Evolutionary conservation across 2,113 vertebrate genomes (phyloP).

Genomic region (Pelecanus crispus): DNA sequence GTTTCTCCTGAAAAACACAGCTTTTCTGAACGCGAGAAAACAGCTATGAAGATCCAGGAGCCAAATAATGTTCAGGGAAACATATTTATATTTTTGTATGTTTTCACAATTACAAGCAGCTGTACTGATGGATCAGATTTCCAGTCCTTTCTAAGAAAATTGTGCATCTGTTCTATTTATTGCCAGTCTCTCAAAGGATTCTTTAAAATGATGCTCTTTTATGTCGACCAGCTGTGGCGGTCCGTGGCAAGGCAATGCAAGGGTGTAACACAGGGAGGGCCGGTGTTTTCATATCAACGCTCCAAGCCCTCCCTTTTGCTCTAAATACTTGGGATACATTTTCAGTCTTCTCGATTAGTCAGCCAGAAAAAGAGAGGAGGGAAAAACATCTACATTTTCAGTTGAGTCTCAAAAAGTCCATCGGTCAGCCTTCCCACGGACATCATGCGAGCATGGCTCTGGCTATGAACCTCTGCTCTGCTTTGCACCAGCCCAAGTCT

Average conservation of each 20-base stretch:
- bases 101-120: background rate
- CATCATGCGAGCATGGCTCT: background rate
- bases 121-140: background rate
- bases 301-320: background rate
- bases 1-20: background rate
- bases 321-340: background rate
- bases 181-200: slow-evolving; percentile 27
- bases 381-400: background rate
- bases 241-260: background rate
- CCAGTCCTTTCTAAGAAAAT: background rate
- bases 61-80: background rate
- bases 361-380: background rate
- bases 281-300: background rate
- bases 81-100: background rate
- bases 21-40: background rate
- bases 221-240: background rate
- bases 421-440: background rate
- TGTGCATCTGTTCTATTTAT: slow-evolving; percentile 15
- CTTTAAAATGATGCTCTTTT: background rate
- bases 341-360: background rate
- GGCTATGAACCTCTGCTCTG: background rate
- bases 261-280: background rate
- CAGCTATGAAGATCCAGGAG: background rate
- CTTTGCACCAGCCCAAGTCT: background rate
- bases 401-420: fast-evolving